Evolutionary conservation across 2,113 vertebrate species (phyloP).

Genomic region (Oenanthe melanoleuca): DNA sequence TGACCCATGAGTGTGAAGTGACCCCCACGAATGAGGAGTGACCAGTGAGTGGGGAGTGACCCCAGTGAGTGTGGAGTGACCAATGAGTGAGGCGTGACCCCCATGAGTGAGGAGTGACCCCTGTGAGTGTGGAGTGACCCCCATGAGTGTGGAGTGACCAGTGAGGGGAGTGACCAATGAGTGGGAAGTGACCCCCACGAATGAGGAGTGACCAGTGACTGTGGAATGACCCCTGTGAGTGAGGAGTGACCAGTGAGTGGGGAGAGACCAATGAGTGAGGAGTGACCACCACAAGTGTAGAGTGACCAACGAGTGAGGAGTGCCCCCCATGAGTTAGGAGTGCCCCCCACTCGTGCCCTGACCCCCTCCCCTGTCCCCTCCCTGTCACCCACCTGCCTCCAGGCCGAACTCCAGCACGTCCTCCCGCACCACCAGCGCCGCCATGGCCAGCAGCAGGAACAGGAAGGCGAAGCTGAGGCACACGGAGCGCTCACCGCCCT

Average conservation of each 20-base stretch:
- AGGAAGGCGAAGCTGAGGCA: slow-evolving; percentile 90
- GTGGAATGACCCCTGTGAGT: no score
- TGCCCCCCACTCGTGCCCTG: no score
- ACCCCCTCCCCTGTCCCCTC: no score
- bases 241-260: background rate
- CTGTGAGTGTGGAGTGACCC: no score
- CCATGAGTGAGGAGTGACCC: no score
- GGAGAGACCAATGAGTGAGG: background rate
- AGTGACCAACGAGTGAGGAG: background rate
- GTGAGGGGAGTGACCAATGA: no score
- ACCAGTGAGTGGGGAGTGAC: background rate
- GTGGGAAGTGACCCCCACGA: no score
- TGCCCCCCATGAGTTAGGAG: background rate
- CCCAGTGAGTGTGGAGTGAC: no score
- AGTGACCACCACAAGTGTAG: background rate
- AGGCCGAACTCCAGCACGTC: slow-evolving; percentile 93
- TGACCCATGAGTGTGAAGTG: no score
- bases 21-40: fast-evolving
- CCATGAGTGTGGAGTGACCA: no score
- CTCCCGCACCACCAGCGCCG: slow-evolving; percentile 86
- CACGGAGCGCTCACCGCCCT: slow-evolving; percentile 91
- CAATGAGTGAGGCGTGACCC: no score
- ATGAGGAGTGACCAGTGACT: background rate
- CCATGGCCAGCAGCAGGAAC: slow-evolving; percentile 91
- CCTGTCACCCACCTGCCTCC: slow-evolving; percentile 62